These are phyloP conservation scores for Luperina testacea DNA, from an alignment of 2,888 invertebrate genomes.

Conservation along the genomic window DNA sequence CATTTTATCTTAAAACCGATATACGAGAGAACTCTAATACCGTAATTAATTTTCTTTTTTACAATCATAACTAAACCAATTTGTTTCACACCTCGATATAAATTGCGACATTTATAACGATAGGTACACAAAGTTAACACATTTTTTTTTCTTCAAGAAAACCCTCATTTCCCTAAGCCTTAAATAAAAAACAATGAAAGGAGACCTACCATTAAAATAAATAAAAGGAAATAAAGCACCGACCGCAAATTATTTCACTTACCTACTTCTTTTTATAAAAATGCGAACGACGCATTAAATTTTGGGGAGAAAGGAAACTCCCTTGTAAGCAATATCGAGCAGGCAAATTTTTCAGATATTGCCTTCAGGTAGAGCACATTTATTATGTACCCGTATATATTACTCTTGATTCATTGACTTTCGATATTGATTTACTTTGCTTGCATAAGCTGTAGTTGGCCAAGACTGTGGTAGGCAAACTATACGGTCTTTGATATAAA, in stretches of 20 bases:
- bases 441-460: conserved; percentile 88
- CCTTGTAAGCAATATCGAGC: conserved; percentile 90
- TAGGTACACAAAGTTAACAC: conserved; percentile 79
- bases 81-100: conserved; percentile 79
- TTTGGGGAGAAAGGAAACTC: conserved; percentile 90
- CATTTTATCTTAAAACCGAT: conserved; percentile 53
- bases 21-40: conserved; percentile 62
- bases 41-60: conserved; percentile 78
- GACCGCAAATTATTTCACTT: conserved; percentile 90
- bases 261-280: conserved; percentile 90
- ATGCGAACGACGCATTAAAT: conserved; percentile 90
- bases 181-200: conserved; percentile 86
- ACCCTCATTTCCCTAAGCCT: conserved; percentile 81
- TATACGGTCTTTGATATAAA: conserved; percentile 79
- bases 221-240: conserved; percentile 89
- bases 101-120: conserved; percentile 82
- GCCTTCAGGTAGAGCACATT: conserved; percentile 91
- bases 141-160: conserved; percentile 79
- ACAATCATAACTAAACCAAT: conserved; percentile 80
- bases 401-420: conserved; percentile 91
- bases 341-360: conserved; percentile 91
- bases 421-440: conserved; percentile 90
- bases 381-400: conserved; percentile 91
- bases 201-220: conserved; percentile 90
- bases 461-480: conserved; percentile 76